A percentile compares a stretch with the other conserved stretches of the same genome.
Conservation (phyloP, 1,140 invertebrate genomes). For the Drosophila serrata region DNA sequence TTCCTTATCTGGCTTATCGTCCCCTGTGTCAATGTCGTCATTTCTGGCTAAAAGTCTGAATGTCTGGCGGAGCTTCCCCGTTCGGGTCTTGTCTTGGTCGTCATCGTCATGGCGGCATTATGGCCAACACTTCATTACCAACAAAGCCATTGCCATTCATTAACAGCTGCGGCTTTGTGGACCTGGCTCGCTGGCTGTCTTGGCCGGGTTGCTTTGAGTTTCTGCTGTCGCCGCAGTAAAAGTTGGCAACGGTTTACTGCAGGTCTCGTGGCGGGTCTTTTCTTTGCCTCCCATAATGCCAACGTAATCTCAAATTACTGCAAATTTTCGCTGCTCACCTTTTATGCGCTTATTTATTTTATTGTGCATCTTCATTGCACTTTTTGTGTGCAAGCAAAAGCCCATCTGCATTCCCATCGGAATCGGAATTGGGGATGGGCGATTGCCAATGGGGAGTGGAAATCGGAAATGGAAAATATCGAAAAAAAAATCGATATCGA, state of each 20-base stretch:
- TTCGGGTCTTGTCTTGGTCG: constrained; percentile 34
- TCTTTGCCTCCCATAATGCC: constrained; percentile 57
- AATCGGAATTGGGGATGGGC: constrained; percentile 8
- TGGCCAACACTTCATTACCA: constrained; percentile 80
- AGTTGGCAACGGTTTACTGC: constrained; percentile 53
- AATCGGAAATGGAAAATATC: constrained; percentile 1
- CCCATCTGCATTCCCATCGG: constrained; percentile 16
- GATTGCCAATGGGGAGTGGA: background rate
- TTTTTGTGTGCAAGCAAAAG: constrained; percentile 33
- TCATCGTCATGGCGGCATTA: constrained; percentile 58
- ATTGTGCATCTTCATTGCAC: constrained; percentile 60
- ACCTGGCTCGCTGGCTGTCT: constrained; percentile 27
- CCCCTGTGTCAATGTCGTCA: constrained; percentile 60
- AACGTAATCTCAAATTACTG: constrained; percentile 80
- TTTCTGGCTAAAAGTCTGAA: constrained; percentile 33
- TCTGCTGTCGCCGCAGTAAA: constrained; percentile 68
- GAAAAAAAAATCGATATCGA: background rate
- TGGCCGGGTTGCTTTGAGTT: constrained; percentile 40
- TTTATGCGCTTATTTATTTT: constrained; percentile 67
- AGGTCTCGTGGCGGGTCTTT: constrained; percentile 38
- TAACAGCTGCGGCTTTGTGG: constrained; percentile 72
- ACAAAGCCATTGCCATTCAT: constrained; percentile 81
- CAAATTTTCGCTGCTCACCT: constrained; percentile 75
- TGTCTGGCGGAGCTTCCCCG: constrained; percentile 20
- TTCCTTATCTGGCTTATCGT: constrained; percentile 69